phyloP scores from a whole-genome alignment of 2,113 vertebrate species.

The Orientallactaga bullata region DNA sequence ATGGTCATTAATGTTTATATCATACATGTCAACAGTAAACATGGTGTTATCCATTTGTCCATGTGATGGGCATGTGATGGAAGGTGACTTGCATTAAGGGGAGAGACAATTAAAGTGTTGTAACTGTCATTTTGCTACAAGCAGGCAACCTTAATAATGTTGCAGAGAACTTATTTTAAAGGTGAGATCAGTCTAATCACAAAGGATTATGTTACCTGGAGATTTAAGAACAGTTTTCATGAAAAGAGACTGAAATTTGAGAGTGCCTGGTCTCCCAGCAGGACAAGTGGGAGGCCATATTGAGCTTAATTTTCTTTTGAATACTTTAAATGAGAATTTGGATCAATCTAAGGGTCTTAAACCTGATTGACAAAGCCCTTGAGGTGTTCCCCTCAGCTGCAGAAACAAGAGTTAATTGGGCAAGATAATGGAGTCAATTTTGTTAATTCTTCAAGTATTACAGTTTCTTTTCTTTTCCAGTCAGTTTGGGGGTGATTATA shows the following conservation, averaged over 20 bases:
- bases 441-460: conserved; percentile 77
- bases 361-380: conserved; percentile 73
- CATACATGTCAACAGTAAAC: not conserved
- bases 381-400: conserved; percentile 32
- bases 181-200: conserved; percentile 41
- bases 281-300: conserved; percentile 66
- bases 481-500: conserved; percentile 70
- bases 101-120: not conserved
- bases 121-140: not conserved
- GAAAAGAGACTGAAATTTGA: conserved; percentile 62
- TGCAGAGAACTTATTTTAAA: conserved; percentile 63
- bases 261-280: conserved; percentile 57
- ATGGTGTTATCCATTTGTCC: not conserved
- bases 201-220: conserved; percentile 58
- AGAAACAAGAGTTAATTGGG: conserved; percentile 78
- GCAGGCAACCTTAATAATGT: not conserved
- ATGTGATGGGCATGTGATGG: not conserved
- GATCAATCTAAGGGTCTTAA: conserved; percentile 67
- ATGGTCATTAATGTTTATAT: not conserved
- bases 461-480: conserved; percentile 71
- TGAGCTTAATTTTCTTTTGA: conserved; percentile 74
- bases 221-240: conserved; percentile 58
- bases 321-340: conserved; percentile 68
- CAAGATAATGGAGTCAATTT: conserved; percentile 80
- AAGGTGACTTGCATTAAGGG: not conserved